Conservation (phyloP, 2,797 vertebrate genomes). For the Cynodonichthys magdalenae region DNA sequence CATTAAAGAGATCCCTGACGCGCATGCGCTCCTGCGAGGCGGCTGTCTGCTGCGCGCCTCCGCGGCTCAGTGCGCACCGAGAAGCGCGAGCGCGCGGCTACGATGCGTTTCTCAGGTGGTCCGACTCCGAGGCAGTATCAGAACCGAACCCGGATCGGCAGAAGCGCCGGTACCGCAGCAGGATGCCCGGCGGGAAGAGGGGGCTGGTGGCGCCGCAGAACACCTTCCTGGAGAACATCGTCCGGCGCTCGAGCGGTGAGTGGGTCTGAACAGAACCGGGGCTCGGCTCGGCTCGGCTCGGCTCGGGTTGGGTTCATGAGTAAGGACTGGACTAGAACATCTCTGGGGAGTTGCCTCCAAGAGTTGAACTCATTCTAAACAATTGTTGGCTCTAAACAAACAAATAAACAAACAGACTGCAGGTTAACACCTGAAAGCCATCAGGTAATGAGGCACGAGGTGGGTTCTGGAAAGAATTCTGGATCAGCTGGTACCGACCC, state of each 20-base stretch:
- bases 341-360: too few relatives aligned
- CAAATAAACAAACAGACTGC: too few relatives aligned
- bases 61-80: constrained; percentile 79
- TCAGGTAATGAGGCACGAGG: too few relatives aligned
- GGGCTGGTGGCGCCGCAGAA: constrained; percentile 99
- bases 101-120: constrained; percentile 87
- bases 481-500: too few relatives aligned
- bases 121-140: constrained; percentile 70
- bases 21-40: constrained; percentile 64
- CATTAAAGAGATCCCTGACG: constrained; percentile 4
- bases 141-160: constrained; percentile 64
- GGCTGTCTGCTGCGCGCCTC: constrained; percentile 66
- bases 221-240: constrained; percentile 98
- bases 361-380: too few relatives aligned
- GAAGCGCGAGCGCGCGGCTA: constrained; percentile 86
- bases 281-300: constrained; percentile 8
- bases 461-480: too few relatives aligned
- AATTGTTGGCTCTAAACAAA: too few relatives aligned
- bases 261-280: constrained; percentile 36
- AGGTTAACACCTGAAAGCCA: too few relatives aligned
- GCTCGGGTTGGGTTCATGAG: not conserved
- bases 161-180: constrained; percentile 77
- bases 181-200: constrained; percentile 97
- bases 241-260: constrained; percentile 95
- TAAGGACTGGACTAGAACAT: too few relatives aligned